These are phyloP conservation scores for Mesochorus sp. DNA, from an alignment of 2,888 invertebrate genomes.

Conservation along the genomic window DNA sequence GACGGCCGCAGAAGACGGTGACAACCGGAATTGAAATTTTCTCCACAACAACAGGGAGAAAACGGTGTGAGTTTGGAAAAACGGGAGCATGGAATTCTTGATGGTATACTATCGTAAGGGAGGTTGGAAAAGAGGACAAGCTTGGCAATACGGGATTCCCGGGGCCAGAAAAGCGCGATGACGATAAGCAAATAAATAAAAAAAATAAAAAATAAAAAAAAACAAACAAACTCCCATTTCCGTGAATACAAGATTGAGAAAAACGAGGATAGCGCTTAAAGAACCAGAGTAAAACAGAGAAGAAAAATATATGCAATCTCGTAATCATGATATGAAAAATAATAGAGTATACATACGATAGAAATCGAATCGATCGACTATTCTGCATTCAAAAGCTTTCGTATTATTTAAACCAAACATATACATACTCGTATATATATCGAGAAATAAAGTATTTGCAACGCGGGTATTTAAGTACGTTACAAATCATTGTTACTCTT, in stretches of 20 bases:
- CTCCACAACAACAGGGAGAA: slow-evolving; percentile 46
- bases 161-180: slow-evolving; percentile 51
- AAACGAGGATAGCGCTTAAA: slow-evolving; percentile 25
- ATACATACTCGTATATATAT: too few species aligned
- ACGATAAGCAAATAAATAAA: slow-evolving; percentile 62
- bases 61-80: slow-evolving; percentile 35
- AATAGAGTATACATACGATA: slow-evolving; percentile 1
- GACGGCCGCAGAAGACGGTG: slow-evolving; percentile 31
- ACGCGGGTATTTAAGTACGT: too few species aligned
- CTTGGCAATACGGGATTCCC: slow-evolving; percentile 45
- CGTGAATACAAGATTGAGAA: slow-evolving; percentile 33
- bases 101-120: slow-evolving; percentile 3
- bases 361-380: too few species aligned
- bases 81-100: slow-evolving; percentile 16
- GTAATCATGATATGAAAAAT: not conserved
- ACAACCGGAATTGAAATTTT: slow-evolving; percentile 58
- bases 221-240: too few species aligned
- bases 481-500: too few species aligned
- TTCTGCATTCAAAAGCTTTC: too few species aligned
- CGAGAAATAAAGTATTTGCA: too few species aligned
- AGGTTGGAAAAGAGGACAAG: slow-evolving; percentile 30
- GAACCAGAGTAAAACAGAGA: slow-evolving; percentile 18
- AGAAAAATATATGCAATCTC: not conserved
- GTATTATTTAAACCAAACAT: too few species aligned
- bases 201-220: too few species aligned